Percentiles rank a stretch among this genome's conserved stretches.
These are phyloP conservation scores for Chlorops oryzae DNA, from an alignment of 1,140 invertebrate genomes.

Conservation along the genomic window DNA sequence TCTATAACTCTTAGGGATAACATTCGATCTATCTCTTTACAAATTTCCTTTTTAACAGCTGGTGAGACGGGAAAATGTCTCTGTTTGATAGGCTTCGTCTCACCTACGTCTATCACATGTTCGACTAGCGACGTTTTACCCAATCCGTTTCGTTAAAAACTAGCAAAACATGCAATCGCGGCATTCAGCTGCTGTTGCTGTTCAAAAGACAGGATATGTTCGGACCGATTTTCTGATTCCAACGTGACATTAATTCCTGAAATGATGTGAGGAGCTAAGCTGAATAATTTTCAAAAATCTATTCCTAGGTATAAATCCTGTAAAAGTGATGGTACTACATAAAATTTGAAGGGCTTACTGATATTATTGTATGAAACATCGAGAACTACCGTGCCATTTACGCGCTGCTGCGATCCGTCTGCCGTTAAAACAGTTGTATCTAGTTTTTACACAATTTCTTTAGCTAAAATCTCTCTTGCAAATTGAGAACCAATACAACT, in stretches of 20 bases:
- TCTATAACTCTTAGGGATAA: constrained; percentile 13
- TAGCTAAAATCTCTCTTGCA: not conserved
- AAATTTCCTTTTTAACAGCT: constrained; percentile 16
- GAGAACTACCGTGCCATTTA: not conserved
- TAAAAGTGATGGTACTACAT: constrained; percentile 7
- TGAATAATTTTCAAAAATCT: constrained; percentile 14
- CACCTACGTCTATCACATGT: constrained; percentile 3
- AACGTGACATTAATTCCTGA: not conserved
- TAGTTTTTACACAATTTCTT: not conserved
- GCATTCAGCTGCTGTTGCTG: not conserved
- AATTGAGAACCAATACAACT: constrained; percentile 10
- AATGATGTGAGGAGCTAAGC: not conserved
- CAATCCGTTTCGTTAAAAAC: not conserved
- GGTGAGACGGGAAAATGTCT: constrained; percentile 15
- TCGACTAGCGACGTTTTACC: not conserved
- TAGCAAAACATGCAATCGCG: constrained; percentile 1
- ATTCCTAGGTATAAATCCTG: constrained; percentile 13
- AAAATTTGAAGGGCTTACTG: constrained; percentile 6
- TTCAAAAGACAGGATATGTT: not conserved
- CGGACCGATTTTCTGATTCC: not conserved
- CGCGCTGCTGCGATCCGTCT: constrained; percentile 4
- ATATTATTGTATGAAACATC: constrained; percentile 8
- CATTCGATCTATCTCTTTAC: constrained; percentile 15
- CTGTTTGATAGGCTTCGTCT: constrained; percentile 1
- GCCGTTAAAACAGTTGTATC: constrained; percentile 2